A percentile compares a stretch with the other conserved stretches of the same genome.
Conservation (phyloP, 2,888 invertebrate genomes). For the Cinara cedri region DNA sequence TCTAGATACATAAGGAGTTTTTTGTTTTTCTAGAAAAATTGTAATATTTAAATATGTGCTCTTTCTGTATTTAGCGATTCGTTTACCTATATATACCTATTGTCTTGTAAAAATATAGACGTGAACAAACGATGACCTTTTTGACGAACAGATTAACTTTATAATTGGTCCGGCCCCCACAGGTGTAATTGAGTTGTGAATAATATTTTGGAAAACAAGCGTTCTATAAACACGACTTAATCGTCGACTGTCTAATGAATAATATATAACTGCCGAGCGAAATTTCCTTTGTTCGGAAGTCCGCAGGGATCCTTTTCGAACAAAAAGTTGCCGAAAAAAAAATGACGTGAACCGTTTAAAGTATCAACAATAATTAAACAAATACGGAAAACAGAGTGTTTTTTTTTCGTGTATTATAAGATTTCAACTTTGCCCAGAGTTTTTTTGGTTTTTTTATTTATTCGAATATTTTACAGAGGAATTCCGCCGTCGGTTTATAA, state of each 20-base stretch:
- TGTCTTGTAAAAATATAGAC: no score
- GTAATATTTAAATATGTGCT: no score
- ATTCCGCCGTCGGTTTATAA: background rate
- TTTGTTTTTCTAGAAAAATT: no score
- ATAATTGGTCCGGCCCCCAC: constrained; percentile 11
- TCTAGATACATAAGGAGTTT: no score
- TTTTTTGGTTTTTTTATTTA: background rate
- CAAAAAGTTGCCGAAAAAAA: background rate
- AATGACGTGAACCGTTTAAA: constrained; percentile 10
- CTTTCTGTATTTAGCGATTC: no score
- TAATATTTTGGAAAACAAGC: constrained; percentile 23
- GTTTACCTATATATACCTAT: no score
- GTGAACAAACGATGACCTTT: constrained; percentile 8
- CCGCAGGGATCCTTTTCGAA: constrained; percentile 16
- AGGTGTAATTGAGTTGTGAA: constrained; percentile 48
- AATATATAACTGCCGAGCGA: constrained; percentile 20
- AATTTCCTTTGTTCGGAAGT: constrained; percentile 27
- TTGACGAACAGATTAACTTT: constrained; percentile 32
- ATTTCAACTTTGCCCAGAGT: background rate
- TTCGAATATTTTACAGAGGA: constrained; percentile 31
- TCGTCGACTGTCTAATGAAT: constrained; percentile 33
- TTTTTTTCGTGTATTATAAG: constrained; percentile 1
- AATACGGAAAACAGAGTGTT: constrained; percentile 8
- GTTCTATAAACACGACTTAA: constrained; percentile 13
- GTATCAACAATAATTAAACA: constrained; percentile 36